Conservation (phyloP, 1,140 invertebrate genomes). For the Drosophila rhopaloa region DNA sequence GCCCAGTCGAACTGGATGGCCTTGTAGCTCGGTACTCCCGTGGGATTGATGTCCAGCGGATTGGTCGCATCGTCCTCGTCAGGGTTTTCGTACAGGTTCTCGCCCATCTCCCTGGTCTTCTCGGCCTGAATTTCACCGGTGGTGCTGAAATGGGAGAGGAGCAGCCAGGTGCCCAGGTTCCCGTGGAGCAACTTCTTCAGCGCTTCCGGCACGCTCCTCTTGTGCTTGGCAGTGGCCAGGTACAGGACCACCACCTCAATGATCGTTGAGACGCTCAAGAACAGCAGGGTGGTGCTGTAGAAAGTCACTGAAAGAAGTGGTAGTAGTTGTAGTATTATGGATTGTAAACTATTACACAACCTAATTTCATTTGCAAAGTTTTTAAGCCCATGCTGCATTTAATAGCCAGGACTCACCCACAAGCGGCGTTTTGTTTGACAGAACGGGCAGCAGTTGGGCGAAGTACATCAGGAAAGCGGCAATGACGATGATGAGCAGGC, state of each 20-base stretch:
- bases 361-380: too few species aligned
- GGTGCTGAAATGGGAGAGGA: slow-evolving; percentile 81
- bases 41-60: slow-evolving; percentile 71
- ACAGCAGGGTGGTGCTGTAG: slow-evolving; percentile 87
- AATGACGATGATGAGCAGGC: slow-evolving; percentile 86
- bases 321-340: too few species aligned
- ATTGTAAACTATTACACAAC: too few species aligned
- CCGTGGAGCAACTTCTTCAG: slow-evolving; percentile 86
- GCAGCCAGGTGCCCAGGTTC: slow-evolving; percentile 85
- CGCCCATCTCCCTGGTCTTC: slow-evolving; percentile 60
- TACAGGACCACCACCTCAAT: slow-evolving; percentile 88
- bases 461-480: slow-evolving; percentile 88
- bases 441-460: slow-evolving; percentile 87
- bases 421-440: slow-evolving; percentile 87
- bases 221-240: slow-evolving; percentile 85
- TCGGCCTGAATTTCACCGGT: slow-evolving; percentile 38
- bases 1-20: slow-evolving; percentile 87
- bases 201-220: slow-evolving; percentile 86
- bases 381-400: too few species aligned
- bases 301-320: slow-evolving; percentile 76
- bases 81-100: slow-evolving; percentile 83
- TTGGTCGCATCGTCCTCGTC: slow-evolving; percentile 71
- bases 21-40: slow-evolving; percentile 81
- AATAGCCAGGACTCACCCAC: slow-evolving; percentile 85
- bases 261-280: slow-evolving; percentile 87